Evolutionary conservation across 2,888 invertebrate species (phyloP), one percentile per base, ranked within the genome.

Genomic region (Torymus texanus): DNA sequence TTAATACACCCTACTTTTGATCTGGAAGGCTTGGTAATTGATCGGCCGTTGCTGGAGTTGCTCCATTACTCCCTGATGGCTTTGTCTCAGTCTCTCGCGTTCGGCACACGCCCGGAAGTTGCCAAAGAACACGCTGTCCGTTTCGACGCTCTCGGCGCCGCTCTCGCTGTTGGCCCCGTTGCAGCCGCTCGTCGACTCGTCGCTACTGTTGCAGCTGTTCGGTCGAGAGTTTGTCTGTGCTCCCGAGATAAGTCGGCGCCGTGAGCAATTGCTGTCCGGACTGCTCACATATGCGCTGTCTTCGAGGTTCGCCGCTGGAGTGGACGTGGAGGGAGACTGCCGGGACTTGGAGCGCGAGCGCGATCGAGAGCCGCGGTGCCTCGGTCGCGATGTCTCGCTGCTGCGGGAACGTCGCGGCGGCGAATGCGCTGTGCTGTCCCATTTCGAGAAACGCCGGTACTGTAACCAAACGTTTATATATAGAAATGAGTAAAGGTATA

Each of bases 101-200:
- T 78, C 62, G 16, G n/a, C 65, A 14, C 68, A 18, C 13, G 75
- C 58, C 80, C 94, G 91, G 86, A 94, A 94, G 88, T 94, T 95
- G 67, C 95, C 95, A 85, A 96, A 96, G 88, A 96, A 95, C 59
- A 96, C 96, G 3, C 96, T 96, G 91, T 96, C 96, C 0, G 96
- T 96, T 86, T 96, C 96, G 50, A 96, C 92, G 91, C 96, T 96
- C 88, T 96, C 96, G 3, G 95, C 96, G 0, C 96, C 96, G 29
- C 96, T 96, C 91, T 96, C 96, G 91, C 96, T 96, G 62, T 81
- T 78, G 82, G 95, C 93, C 11, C 95, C 96, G 87, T 96, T 96
- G 21, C 67, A 59, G 11, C 67, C 56, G 18, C 61, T 68, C 13
- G 58, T 70, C 24, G 78, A 56, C 94, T 94, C 81, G 94, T 93